phyloP scores from a whole-genome alignment of 1,140 invertebrate species.

The Leptonema lineaticorne region DNA sequence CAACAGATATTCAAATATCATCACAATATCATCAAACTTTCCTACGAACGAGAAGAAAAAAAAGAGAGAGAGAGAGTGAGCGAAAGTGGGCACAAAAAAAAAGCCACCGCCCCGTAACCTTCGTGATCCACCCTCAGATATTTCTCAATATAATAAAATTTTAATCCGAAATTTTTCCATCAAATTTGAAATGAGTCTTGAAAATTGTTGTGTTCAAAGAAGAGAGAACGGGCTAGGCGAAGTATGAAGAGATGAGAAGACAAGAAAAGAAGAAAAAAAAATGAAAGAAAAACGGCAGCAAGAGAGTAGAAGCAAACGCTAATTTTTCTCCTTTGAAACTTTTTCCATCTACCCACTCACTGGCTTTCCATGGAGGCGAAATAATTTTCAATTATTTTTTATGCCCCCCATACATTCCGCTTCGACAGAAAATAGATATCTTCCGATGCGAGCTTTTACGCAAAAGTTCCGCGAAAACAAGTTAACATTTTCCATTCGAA shows the following conservation, averaged over 20 bases:
- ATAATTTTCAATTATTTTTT: conserved; percentile 43
- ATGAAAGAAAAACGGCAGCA: conserved; percentile 27
- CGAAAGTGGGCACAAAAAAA: conserved; percentile 9
- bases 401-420: conserved; percentile 32
- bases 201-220: conserved; percentile 42
- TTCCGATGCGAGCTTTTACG: conserved; percentile 27
- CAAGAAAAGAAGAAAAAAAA: too few relatives aligned
- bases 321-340: conserved; percentile 41
- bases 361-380: conserved; percentile 25
- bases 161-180: conserved; percentile 43
- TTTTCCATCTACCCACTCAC: conserved; percentile 40
- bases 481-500: too few relatives aligned
- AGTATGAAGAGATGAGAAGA: too few relatives aligned
- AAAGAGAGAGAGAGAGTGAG: not conserved
- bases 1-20: conserved; percentile 31
- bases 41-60: conserved; percentile 6
- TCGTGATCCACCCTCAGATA: conserved; percentile 35
- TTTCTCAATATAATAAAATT: conserved; percentile 42
- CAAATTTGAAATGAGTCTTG: conserved; percentile 42
- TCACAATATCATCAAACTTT: conserved; percentile 33
- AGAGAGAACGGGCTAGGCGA: too few relatives aligned
- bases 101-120: conserved; percentile 25
- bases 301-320: conserved; percentile 34
- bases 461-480: not conserved
- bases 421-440: conserved; percentile 32